Base-by-base conservation (phyloP, 92 coral and sea anemone genomes). In the Paragorgia papillata region DNA sequence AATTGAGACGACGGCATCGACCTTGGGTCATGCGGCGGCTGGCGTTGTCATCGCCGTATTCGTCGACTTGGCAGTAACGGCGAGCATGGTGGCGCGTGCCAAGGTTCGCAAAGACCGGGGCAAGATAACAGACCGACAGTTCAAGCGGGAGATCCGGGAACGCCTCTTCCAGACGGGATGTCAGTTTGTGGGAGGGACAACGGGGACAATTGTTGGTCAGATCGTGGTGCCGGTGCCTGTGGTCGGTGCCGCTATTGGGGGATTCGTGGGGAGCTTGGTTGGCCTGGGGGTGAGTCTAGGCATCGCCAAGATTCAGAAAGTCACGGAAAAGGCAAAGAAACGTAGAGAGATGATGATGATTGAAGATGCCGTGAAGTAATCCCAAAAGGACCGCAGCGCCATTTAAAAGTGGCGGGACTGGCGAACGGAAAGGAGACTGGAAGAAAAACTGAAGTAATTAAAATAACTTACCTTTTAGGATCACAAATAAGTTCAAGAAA, bases 161-260 rank as follows among this genome's bases (percentile, higher is more conserved):
- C 93, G 90, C 61, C 88, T 95, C 0, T 95, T 96, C 64, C 97
- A 95, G 55, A 91, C 97, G 18, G 86, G 99, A 20, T 95, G 94
- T 87, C 99, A 95, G 84, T 95, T 95, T 29, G 88, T 95, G 46
- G 97, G 91, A 66, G 97, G 99, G 39, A 95, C 99, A 57, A 87
- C 99, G 7, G 99, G 99, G 74, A 95, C 99, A 69, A 89, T 95
- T 57, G 99, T 95, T 18, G 99, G 99, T 64, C 99, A 95, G 87
- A 91, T 95, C 83, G 97, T 91, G 63, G 90, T 95, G 28, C 99
- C 99, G n/a, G 97, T 95, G 20, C 99, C 99, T 55, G 96, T 95
- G 27, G 99, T 95, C 9, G 99, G 99, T 50, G 99, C 99, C 68
- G 86, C 92, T 17, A 93, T 95, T 21, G 99, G 99, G 55, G 99